Percentiles rank a stretch among this genome's conserved stretches.
These are phyloP conservation scores for Gonocerus acuteangulatus DNA, from an alignment of 2,888 invertebrate species.

Conservation along the genomic window DNA sequence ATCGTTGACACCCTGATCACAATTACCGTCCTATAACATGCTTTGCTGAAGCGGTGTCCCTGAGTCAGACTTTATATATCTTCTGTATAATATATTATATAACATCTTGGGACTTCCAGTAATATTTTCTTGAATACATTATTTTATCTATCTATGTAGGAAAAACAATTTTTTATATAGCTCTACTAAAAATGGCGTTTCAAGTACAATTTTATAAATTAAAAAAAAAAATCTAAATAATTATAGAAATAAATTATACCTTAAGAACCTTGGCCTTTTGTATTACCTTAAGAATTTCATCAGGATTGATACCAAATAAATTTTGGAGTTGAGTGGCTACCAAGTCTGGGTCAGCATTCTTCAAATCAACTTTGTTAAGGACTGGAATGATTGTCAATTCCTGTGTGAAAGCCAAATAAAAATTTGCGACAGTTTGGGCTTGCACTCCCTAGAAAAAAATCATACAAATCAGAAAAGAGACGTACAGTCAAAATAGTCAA, in stretches of 20 bases:
- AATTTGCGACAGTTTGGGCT: conserved; percentile 97
- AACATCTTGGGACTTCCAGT: too few species aligned
- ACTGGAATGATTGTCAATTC: conserved; percentile 82
- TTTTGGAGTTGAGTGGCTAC: conserved; percentile 70
- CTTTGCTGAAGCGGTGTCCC: too few species aligned
- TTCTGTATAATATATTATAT: too few species aligned
- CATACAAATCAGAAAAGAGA: background rate
- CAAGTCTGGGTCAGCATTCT: conserved; percentile 76
- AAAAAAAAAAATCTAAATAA: background rate
- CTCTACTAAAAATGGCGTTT: too few species aligned
- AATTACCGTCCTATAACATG: too few species aligned
- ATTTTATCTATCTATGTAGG: too few species aligned
- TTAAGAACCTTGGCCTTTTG: conserved; percentile 55
- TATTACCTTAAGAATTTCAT: conserved; percentile 63
- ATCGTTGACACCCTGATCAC: too few species aligned
- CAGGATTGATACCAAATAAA: conserved; percentile 71
- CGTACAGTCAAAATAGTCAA: background rate
- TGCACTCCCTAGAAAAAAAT: conserved; percentile 58
- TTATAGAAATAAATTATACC: conserved; percentile 45
- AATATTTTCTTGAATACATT: too few species aligned
- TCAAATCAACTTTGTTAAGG: conserved; percentile 93
- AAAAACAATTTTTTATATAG: too few species aligned
- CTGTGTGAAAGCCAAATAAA: conserved; percentile 76
- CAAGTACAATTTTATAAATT: too few species aligned
- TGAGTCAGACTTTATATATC: too few species aligned